Base-by-base conservation (phyloP, 1,140 invertebrate genomes). In the Pseudomyrmex concolor region DNA sequence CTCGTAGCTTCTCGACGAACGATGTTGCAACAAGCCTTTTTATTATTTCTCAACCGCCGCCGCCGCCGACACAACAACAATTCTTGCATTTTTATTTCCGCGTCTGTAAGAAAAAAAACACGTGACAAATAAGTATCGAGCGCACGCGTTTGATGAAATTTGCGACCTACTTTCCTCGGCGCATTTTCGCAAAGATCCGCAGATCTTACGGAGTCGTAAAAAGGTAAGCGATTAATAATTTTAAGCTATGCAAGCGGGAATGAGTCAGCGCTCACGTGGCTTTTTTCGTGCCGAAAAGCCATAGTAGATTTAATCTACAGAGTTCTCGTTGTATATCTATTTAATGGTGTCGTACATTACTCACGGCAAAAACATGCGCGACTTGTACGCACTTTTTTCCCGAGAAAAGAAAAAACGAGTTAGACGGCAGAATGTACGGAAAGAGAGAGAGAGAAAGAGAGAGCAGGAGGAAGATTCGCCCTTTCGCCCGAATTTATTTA, bases 311-410 rank as follows among this genome's bases (percentile, higher is more conserved):
- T 80, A 80, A 43, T n/a, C 54, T 71, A 59, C 66, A 34, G 64
- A 60, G 43, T 59, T 45, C 66, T 22, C 48, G 64, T 70, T 80
- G 76, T 71, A 80, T 80, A 80, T 80, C 76, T 50, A 48, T 70
- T 80, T 80, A 80, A 80, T 80, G 34, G 76, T 66, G n/a, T 60
- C 43, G 22, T 71, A 80, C 45, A 60, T 80, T 80, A 80, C 43
- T 80, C 76, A 70, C 43, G 12, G 66, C 68, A 51, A 54, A 80
- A 63, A 59, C 55, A 34, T 19, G n/a, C 43, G 54, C 76, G 54
- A 71, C 43, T 48, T 7, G 59, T 71, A 71, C 76, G 54, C 76
- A 80, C 64, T 34, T 71, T 59, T 59, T 25, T n/a, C 12, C 7
- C 19, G 22, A 15, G 34, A 9, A 68, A 57, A 55, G 3, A n/a